A percentile compares a stretch with the other conserved stretches of the same genome.
Evolutionary conservation across 2,113 vertebrate species (phyloP).

Genomic region (Damaliscus lunatus): DNA sequence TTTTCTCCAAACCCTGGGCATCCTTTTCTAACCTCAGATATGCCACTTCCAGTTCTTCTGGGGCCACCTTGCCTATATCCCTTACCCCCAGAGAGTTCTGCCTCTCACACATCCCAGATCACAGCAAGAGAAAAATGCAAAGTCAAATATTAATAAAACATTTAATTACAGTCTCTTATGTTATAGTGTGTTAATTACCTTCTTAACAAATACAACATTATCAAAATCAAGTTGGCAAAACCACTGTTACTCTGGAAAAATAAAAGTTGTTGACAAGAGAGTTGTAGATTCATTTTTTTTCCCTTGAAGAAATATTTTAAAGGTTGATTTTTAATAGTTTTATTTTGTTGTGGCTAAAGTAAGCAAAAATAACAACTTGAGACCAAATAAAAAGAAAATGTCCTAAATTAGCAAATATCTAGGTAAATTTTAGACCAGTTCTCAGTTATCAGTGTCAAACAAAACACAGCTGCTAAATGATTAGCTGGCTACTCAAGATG

Average conservation of each 20-base stretch:
- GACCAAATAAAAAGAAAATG: not conserved
- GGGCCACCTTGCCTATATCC: not conserved
- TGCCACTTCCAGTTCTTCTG: not conserved
- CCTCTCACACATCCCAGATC: not conserved
- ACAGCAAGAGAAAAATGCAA: not conserved
- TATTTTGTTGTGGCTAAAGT: constrained; percentile 41
- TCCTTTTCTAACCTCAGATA: not conserved
- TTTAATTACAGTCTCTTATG: not conserved
- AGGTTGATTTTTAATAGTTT: constrained; percentile 25
- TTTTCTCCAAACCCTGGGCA: not conserved
- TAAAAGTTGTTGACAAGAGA: not conserved
- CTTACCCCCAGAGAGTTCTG: not conserved
- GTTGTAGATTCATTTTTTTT: not conserved
- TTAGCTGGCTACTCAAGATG: constrained; percentile 30
- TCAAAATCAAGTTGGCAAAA: constrained; percentile 14
- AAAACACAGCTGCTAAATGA: not conserved
- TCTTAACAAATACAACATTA: constrained; percentile 6
- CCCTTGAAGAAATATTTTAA: not conserved
- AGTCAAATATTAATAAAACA: not conserved
- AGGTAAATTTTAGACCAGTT: constrained; percentile 10
- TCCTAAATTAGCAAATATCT: not conserved
- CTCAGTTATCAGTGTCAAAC: constrained; percentile 3
- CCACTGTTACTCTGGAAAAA: not conserved
- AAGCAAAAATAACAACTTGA: constrained; percentile 18
- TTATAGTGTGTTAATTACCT: not conserved